Evolutionary conservation across 2,797 vertebrate species (phyloP), one percentile per base, ranked within the genome.

Genomic region (Odontamblyopus rebecca): DNA sequence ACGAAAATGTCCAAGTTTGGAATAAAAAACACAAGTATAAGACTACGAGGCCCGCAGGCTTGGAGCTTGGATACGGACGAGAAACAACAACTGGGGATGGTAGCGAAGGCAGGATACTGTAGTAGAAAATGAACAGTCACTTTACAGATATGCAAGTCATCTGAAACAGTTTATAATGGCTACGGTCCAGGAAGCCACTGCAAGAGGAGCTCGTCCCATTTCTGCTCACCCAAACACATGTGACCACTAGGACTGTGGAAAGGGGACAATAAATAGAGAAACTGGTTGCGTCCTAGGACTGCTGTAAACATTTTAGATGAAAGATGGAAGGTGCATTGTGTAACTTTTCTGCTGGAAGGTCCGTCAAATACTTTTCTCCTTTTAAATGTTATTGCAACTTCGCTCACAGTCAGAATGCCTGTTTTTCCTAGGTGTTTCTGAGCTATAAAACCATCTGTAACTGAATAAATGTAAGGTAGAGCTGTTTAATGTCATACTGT

Each of bases 181-280:
- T 1, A 68, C 48, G 30, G 56, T 77, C 74, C 78, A 76, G 48
- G 51, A 53, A 64, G 67, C 59, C 66, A 78, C 79, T 80, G 82
- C 80, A 48, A 48, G 44, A 48, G 0, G 44, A 48, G 13, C 44
- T 57, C 86, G 84, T 92, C 89, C 89, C 89, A 93, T 91, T 91
- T 38, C 30, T 35, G 32, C 61, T 62, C 59, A 16, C 5, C 4
- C 29, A 61, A 16, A 38, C 30, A 38, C 32, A 38, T 4, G 8
- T 32, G 8, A 18, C 3, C 59, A 8, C 60, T 26, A 60, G 26
- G 57, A 60, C 57, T 29, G 19, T 53, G 16, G 6, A 53, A 1
- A n/a, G 51, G 51, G n/a, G 19, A 53, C 18, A 18, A 6, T n/a
- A 18, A 53, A 53, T 0, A 53, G 51, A n/a, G 51, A 54, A 8